These are phyloP conservation scores for Poecilobothrus nobilitatus DNA, from an alignment of 2,888 invertebrate species.

Conservation along the genomic window DNA sequence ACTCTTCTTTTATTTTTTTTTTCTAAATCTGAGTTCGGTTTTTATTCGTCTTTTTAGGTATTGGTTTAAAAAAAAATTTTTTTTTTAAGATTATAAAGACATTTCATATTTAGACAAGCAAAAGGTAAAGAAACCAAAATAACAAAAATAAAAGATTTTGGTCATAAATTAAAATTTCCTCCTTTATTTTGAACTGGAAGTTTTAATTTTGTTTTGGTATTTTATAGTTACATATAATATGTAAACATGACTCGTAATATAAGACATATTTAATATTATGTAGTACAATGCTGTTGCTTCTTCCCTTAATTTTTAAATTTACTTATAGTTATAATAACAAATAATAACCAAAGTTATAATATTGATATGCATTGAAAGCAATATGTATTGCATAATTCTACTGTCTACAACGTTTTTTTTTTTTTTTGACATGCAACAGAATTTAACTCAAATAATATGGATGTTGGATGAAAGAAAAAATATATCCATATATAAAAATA, in stretches of 20 bases:
- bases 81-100: background rate
- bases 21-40: background rate
- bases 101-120: background rate
- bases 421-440: background rate
- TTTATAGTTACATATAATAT: background rate
- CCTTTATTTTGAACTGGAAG: background rate
- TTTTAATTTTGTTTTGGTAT: background rate
- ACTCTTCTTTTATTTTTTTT: background rate
- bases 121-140: background rate
- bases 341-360: too few relatives aligned
- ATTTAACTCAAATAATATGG: background rate
- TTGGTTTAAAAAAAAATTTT: background rate
- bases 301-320: too few relatives aligned
- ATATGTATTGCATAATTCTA: background rate
- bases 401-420: too few relatives aligned
- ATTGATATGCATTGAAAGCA: too few relatives aligned
- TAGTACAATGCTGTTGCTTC: too few relatives aligned
- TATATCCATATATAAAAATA: too few relatives aligned
- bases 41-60: background rate
- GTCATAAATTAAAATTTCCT: slow-evolving; percentile 1
- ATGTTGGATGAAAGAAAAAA: background rate
- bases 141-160: background rate
- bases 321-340: too few relatives aligned
- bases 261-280: too few relatives aligned
- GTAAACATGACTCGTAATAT: background rate